Base-by-base conservation (phyloP, 2,888 invertebrate genomes). In the Aethes cnicana region DNA sequence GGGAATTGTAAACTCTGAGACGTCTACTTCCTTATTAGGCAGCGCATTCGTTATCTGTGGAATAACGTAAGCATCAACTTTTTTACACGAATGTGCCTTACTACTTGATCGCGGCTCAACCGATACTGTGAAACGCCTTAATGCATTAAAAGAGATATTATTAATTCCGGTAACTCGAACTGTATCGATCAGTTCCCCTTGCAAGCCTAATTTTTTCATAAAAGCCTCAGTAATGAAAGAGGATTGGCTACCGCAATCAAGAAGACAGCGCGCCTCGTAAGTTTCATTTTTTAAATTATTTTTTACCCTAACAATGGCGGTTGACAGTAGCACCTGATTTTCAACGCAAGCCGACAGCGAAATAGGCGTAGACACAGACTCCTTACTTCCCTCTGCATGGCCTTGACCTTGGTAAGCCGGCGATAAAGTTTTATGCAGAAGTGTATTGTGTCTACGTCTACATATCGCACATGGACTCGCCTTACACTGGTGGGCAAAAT, bases 221-320 rank as follows among this genome's bases (percentile, higher is more conserved):
- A 52, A 25, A 9, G 32, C 8, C 32, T 28, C 16, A 6, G 23
- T 46, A 7, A 52, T 23, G 41, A 52, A 52, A 4, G 44, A 44
- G 7, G 52, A 52, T 18, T 52, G 52, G n/a, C 44, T 44, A 5
- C 52, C 52, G 14, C 44, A 36, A n/a, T 46, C 52, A 4, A 52
- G 39, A 9, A 49, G 17, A 11, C 46, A 46, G 14, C 53, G 53
- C n/a, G 53, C 53, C 21, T 41, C 35, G 8, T 23, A 7, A 20
- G 16, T 35, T 11, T 33, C 20, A 23, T 53, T 53, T 7, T 17
- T 39, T 37, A 32, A 16, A n/a, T 14, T 28, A 42, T 35, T 25
- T 9, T 30, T 35, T 33, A 53, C 42, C 3, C 26, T 21, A 14
- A 53, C 21, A 7, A 47, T 39, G 3, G 53, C 53, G 23, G 53